These are phyloP conservation scores for Chironex yamaguchii DNA, from an alignment of 30 jellyfish, hydroid and myxozoan species.

Conservation along the genomic window DNA sequence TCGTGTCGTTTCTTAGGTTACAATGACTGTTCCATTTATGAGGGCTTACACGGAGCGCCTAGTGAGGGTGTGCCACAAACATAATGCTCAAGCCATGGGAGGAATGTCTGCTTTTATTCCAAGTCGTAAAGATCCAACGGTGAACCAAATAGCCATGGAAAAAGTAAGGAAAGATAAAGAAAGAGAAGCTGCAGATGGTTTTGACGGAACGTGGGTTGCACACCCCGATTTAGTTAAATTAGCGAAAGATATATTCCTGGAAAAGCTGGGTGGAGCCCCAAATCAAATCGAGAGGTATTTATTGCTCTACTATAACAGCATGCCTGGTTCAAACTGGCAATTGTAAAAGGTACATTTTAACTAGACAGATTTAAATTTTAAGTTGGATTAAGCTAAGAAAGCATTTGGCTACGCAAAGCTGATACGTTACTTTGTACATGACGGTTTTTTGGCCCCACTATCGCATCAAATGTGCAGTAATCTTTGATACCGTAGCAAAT, in stretches of 20 bases:
- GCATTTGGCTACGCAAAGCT: too few relatives aligned
- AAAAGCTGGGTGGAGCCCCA: constrained; percentile 66
- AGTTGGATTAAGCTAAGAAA: too few relatives aligned
- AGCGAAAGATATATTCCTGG: constrained; percentile 81
- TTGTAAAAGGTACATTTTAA: too few relatives aligned
- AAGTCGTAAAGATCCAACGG: constrained; percentile 91
- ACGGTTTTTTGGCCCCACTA: too few relatives aligned
- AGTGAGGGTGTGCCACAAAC: constrained; percentile 86
- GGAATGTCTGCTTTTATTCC: constrained; percentile 98
- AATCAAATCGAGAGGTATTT: constrained; percentile 77
- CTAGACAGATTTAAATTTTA: too few relatives aligned
- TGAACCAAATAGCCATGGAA: constrained; percentile 81
- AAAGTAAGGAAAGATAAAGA: constrained; percentile 88
- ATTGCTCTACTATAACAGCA: too few relatives aligned
- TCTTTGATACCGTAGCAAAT: too few relatives aligned
- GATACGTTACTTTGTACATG: too few relatives aligned
- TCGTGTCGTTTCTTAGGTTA: constrained; percentile 52
- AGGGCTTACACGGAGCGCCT: constrained; percentile 85
- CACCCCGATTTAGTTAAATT: constrained; percentile 88
- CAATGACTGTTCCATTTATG: constrained; percentile 94
- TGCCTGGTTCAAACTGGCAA: too few relatives aligned
- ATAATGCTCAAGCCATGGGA: constrained; percentile 98
- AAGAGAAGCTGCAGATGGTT: constrained; percentile 88
- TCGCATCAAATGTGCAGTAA: too few relatives aligned
- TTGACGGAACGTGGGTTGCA: constrained; percentile 98